Evolutionary conservation across 1,140 invertebrate genomes (phyloP).

Genomic region (Acromyrmex echinatior): DNA sequence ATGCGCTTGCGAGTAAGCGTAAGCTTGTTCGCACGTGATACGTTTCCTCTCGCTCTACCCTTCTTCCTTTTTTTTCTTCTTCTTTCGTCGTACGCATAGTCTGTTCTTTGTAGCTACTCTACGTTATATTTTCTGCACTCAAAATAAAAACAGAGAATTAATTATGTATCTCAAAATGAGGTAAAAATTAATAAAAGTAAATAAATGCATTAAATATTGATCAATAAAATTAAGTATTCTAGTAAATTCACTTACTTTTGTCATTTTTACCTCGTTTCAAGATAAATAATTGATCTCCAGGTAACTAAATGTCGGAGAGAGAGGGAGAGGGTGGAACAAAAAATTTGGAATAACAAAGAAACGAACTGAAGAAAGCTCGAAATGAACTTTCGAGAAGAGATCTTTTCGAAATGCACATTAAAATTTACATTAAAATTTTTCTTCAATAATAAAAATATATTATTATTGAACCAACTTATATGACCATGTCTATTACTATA

Average conservation of each 20-base stretch:
- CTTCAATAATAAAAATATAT: not conserved
- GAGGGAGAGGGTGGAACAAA: not conserved
- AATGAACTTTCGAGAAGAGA: not conserved
- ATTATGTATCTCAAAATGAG: too few species aligned
- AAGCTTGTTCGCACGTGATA: slow-evolving; percentile 27
- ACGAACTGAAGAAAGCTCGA: not conserved
- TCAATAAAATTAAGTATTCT: too few species aligned
- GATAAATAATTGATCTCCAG: not conserved
- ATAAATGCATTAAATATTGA: too few species aligned
- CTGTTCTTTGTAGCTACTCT: not conserved
- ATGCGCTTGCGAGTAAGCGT: not conserved
- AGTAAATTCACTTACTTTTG: too few species aligned
- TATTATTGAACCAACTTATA: not conserved
- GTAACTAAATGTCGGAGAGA: not conserved
- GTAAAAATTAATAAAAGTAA: too few species aligned
- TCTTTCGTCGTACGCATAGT: slow-evolving; percentile 1
- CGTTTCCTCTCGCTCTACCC: not conserved
- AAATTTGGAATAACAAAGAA: not conserved
- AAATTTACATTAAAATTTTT: not conserved
- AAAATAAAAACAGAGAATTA: not conserved
- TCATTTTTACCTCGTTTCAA: too few species aligned
- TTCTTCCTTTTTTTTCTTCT: slow-evolving; percentile 22
- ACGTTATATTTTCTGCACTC: not conserved
- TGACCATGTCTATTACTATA: not conserved
- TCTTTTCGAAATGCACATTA: not conserved